Percentiles rank a stretch among this genome's conserved stretches.
Conservation (phyloP, 2,113 vertebrate genomes). For the Sylvia atricapilla region DNA sequence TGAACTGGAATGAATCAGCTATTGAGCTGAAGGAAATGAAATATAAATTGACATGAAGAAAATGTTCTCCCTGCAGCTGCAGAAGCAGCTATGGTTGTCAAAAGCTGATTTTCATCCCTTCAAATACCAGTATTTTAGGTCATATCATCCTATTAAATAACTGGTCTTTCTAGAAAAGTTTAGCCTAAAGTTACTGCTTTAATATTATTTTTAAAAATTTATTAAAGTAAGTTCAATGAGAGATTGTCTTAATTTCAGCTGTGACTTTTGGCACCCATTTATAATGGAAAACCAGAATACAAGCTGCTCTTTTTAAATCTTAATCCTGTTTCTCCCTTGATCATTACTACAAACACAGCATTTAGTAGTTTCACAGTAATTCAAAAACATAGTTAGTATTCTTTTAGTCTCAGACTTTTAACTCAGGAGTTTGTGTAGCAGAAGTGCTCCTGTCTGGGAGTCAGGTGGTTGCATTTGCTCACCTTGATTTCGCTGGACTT, state of each 20-base stretch:
- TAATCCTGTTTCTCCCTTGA: neutral
- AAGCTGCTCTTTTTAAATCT: neutral
- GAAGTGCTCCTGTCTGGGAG: neutral
- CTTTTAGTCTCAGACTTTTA: neutral
- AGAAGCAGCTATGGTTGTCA: neutral
- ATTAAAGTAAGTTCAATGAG: neutral
- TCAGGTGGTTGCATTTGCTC: neutral
- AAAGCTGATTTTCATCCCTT: neutral
- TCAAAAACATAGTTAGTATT: neutral
- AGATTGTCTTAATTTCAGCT: neutral
- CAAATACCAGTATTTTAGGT: neutral
- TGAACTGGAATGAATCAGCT: slow-evolving; percentile 36
- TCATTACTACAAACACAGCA: neutral
- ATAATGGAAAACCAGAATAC: neutral
- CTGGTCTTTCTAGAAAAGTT: neutral
- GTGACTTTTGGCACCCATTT: neutral
- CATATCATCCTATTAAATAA: neutral
- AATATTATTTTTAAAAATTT: neutral
- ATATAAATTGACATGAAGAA: slow-evolving; percentile 40
- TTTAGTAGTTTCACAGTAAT: neutral
- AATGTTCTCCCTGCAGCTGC: slow-evolving; percentile 34
- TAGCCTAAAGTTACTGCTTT: neutral
- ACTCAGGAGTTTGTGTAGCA: neutral
- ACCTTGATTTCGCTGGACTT: neutral
- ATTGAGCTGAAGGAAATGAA: slow-evolving; percentile 29